Evolutionary conservation across 2,888 invertebrate genomes (phyloP), one percentile per base, ranked within the genome.

Genomic region (Andricus quercusramuli): DNA sequence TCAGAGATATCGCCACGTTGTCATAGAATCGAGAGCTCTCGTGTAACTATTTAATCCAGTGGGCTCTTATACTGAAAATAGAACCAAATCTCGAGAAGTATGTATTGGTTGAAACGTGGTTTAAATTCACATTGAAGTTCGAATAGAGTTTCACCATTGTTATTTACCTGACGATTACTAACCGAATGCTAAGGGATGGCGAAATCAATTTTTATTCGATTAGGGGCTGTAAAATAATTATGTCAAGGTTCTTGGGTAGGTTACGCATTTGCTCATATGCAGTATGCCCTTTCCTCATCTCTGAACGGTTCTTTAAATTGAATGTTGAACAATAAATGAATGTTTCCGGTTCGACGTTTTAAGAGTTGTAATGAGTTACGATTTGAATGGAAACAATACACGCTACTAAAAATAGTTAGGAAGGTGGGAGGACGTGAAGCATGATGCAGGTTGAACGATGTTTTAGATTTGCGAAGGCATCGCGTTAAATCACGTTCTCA

Each of bases 401-500:
- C 11, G 11, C 20, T 3, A 44, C 13, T 22, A 44, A 41, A 22
- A 68, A 41, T 41, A 68, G 37, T 68, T 32, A 2, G 62, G 2
- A 25, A 22, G 4, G 13, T 13, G 62, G 62, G 6, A 65, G 25
- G 17, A 32, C 20, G 9, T 20, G 25, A 32, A 65, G 32, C 9
- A 32, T 20, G 22, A 68, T 68, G 6, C 22, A 22, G 37, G 44
- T 17, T 68, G 47, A 44, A 25, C 3, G 44, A 15, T 68, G 17
- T 68, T 47, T 22, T 20, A 25, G 68, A 68, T 68, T 68, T 70
- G 51, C 47, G 70, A 70, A 51, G 47, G 70, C 25, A 51, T 51
- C 17, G 70, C 15, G 29, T 51, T 70, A 51, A 51, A 51, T 51
- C 47, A 70, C 70, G 82, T 81, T 80, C 82, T 82, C 77, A 79